Evolutionary conservation across 2,888 invertebrate species (phyloP).

Genomic region (Zonitis immaculata): DNA sequence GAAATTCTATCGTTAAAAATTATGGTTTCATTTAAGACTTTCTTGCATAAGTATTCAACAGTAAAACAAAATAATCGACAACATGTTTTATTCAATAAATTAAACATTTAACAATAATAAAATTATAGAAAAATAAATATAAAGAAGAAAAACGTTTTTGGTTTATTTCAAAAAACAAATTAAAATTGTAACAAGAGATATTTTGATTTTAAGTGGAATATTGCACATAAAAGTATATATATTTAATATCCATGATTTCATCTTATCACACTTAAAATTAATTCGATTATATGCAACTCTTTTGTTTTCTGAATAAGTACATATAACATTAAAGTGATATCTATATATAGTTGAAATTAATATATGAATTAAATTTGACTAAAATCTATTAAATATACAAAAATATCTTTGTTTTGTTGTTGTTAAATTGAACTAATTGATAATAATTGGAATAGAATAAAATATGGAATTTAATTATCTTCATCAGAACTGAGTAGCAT

Average conservation of each 20-base stretch:
- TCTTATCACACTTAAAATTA: background rate
- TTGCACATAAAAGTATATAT: no score
- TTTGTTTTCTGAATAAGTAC: background rate
- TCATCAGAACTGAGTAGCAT: constrained; percentile 94
- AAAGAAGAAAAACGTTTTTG: background rate
- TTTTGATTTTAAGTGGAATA: background rate
- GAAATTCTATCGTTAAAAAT: no score
- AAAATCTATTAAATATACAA: constrained; percentile 17
- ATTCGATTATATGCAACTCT: background rate
- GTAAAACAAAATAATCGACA: background rate
- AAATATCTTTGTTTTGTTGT: no score
- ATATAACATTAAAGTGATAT: background rate
- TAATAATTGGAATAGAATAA: no score
- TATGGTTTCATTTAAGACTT: no score
- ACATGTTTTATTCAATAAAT: background rate
- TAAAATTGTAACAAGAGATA: background rate
- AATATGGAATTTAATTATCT: constrained; percentile 57
- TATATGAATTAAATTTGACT: background rate
- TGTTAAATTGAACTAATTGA: no score
- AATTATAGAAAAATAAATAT: background rate
- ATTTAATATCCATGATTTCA: no score
- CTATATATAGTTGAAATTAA: background rate
- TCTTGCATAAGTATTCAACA: no score
- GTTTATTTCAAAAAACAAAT: background rate
- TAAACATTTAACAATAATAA: background rate